Conservation (phyloP, 2,113 vertebrate genomes). For the Onychostruthus taczanowskii region DNA sequence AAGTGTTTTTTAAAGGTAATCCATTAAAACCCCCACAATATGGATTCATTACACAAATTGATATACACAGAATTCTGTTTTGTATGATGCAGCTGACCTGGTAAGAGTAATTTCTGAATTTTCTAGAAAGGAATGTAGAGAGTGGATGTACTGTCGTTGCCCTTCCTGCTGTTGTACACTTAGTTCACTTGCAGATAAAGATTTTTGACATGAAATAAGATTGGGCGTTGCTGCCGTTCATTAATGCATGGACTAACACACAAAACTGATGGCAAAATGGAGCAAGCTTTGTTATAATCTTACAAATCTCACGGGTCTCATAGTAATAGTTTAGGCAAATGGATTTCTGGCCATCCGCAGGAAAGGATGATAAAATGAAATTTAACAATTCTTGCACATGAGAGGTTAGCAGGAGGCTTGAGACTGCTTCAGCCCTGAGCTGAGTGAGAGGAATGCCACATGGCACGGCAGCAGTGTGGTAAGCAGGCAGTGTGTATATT, state of each 20-base stretch:
- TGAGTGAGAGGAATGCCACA: not conserved
- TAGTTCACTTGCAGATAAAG: not conserved
- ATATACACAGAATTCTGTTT: not conserved
- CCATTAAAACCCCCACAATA: not conserved
- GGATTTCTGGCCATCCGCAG: rapidly evolving
- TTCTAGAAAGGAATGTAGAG: not conserved
- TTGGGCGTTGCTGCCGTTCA: not conserved
- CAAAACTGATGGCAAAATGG: not conserved
- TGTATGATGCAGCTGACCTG: not conserved
- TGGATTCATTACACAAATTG: not conserved
- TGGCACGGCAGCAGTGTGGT: not conserved
- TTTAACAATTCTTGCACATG: not conserved
- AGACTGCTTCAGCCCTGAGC: not conserved
- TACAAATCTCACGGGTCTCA: not conserved
- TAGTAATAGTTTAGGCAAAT: not conserved
- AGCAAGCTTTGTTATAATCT: not conserved
- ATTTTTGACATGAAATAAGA: not conserved
- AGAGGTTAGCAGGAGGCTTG: not conserved
- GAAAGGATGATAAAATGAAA: not conserved
- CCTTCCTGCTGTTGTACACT: not conserved
- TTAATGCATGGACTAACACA: not conserved
- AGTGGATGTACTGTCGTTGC: not conserved
- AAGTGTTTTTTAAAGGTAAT: not conserved
- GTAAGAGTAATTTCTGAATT: not conserved
- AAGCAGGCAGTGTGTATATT: not conserved